Evolutionary conservation across 2,113 vertebrate genomes (phyloP).

Genomic region (Conger conger): DNA sequence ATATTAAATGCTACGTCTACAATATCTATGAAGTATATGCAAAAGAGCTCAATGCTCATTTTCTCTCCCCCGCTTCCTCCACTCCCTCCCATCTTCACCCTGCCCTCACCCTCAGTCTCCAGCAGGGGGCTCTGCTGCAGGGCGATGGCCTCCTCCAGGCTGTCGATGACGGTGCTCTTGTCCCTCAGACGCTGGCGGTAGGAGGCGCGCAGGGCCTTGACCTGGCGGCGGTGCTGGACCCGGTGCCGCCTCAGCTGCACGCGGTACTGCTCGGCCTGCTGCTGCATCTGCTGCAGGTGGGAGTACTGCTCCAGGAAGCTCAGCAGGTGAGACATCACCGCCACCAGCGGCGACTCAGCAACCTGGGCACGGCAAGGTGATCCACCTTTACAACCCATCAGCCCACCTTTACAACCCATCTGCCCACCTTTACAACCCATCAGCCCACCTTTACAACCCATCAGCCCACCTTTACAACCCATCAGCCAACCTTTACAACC

Average conservation of each 20-base stretch:
- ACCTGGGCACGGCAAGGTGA: slow-evolving; percentile 43
- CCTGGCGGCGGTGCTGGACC: slow-evolving; percentile 66
- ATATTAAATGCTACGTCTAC: neutral
- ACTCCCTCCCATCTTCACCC: slow-evolving; percentile 5
- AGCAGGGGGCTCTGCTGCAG: slow-evolving; percentile 64
- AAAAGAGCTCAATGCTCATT: neutral
- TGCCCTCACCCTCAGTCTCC: slow-evolving; percentile 59
- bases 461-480: too few species aligned
- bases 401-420: too few species aligned
- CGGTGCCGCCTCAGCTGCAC: slow-evolving; percentile 70
- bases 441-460: too few species aligned
- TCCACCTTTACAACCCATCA: neutral
- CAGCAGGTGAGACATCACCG: slow-evolving; percentile 77
- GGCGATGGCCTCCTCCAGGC: slow-evolving; percentile 71
- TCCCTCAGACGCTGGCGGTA: slow-evolving; percentile 72
- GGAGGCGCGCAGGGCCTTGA: slow-evolving; percentile 69
- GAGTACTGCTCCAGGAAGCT: slow-evolving; percentile 80
- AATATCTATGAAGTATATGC: too few species aligned
- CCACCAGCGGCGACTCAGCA: slow-evolving; percentile 70
- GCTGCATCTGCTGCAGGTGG: slow-evolving; percentile 79
- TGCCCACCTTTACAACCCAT: too few species aligned
- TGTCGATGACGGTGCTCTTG: slow-evolving; percentile 72
- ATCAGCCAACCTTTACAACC: too few species aligned
- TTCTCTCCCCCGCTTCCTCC: slow-evolving; percentile 17
- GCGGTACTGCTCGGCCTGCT: slow-evolving; percentile 71